Evolutionary conservation across 2,888 invertebrate species (phyloP).

Genomic region (Aspidiotus rigidus): DNA sequence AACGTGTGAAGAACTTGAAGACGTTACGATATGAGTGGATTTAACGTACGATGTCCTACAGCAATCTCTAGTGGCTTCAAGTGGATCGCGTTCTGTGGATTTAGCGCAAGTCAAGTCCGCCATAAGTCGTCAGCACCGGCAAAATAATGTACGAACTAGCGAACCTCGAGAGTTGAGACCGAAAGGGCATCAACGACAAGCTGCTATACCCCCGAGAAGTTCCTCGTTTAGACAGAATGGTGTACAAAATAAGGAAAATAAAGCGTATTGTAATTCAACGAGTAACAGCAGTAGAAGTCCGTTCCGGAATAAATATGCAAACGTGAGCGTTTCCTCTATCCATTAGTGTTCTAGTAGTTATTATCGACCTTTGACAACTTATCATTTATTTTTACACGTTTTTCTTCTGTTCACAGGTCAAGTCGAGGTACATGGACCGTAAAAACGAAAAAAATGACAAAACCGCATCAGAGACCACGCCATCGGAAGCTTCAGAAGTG

Average conservation of each 20-base stretch:
- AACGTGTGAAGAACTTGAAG: neutral
- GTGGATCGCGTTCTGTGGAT: constrained; percentile 43
- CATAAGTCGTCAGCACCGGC: constrained; percentile 23
- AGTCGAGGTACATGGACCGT: constrained; percentile 34
- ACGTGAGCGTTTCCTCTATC: constrained; percentile 7
- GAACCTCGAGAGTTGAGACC: neutral
- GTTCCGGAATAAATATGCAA: constrained; percentile 25
- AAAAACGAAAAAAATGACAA: constrained; percentile 20
- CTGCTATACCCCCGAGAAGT: neutral
- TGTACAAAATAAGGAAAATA: constrained; percentile 6
- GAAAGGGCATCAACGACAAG: constrained; percentile 6
- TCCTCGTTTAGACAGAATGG: neutral
- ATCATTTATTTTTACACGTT: neutral
- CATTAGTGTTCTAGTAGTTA: neutral
- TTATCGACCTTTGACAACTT: neutral
- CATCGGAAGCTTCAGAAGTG: constrained; percentile 23
- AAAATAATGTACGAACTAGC: constrained; percentile 17
- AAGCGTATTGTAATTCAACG: constrained; percentile 8
- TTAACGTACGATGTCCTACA: constrained; percentile 33
- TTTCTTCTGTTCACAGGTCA: constrained; percentile 21
- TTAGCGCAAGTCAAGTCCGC: constrained; percentile 41
- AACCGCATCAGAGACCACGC: constrained; percentile 24
- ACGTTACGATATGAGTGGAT: too few relatives aligned
- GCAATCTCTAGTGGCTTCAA: constrained; percentile 41
- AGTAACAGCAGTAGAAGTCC: constrained; percentile 22